Base-by-base conservation (phyloP, 2,888 invertebrate genomes). In the Orchesella flavescens region DNA sequence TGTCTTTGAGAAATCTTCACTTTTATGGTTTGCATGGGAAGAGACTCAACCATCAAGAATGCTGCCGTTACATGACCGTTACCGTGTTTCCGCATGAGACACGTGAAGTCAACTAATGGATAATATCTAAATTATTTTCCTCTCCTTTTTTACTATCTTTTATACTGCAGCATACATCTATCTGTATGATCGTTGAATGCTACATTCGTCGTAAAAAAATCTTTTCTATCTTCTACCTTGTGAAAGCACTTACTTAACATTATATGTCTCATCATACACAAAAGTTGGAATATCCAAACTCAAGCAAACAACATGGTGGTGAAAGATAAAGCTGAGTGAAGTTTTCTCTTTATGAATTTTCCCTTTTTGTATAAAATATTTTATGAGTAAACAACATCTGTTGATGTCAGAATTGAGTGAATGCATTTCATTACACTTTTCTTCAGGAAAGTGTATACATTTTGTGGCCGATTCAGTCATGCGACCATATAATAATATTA, bases 91-190 rank as follows among this genome's bases (percentile, higher is more conserved):
- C 17, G 55, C 13, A 46, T 61, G 49, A 72, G 61, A 74, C 63
- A 63, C 75, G 53, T 75, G 75, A 49, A 75, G 55, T 66, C 75
- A 66, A 23, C 75, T 75, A 66, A 75, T 75, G 75, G 75, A 46
- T 75, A 75, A 66, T 75, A 75, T 75, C 65, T 66, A 75, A 75
- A 75, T 66, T 75, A 75, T 75, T 75, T 75, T 75, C 66, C 53
- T 65, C 53, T 5, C 49, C 49, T 21, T 68, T 44, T 53, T 49
- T 71, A 71, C 53, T 49, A 19, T n/a, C n/a, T 55, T 55, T 55
- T 55, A 17, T 17, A 55, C 55, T 55, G 15, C 55, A 55, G 23
- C 61, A 13, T 19, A 17, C 23, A 19, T 19, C 73, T 73, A 59
- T 17, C 53, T 53, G 17, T 17, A 53, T 17, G n/a, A 13, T 53